A percentile compares a stretch with the other conserved stretches of the same genome.
Conservation (phyloP, 2,797 vertebrate species). For the Neostethus bicornis region DNA sequence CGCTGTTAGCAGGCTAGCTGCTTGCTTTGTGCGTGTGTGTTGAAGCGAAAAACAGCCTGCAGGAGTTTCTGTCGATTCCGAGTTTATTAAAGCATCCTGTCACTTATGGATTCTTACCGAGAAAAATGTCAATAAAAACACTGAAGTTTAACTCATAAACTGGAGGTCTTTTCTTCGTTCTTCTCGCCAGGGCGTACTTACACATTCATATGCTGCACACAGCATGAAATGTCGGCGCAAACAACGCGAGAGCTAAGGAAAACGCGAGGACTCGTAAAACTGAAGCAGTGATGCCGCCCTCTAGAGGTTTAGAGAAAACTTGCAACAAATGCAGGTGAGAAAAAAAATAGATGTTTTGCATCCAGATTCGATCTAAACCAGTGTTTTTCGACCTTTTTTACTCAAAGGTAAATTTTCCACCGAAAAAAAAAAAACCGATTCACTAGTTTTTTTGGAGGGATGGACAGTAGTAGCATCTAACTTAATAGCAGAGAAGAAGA, state of each 20-base stretch:
- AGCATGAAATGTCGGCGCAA: conserved; percentile 71
- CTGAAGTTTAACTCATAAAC: conserved; percentile 60
- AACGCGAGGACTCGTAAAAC: conserved; percentile 40
- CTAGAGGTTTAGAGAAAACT: too few species aligned
- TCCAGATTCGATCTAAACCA: too few species aligned
- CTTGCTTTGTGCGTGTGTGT: conserved; percentile 34
- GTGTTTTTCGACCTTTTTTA: too few species aligned
- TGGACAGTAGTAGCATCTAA: too few species aligned
- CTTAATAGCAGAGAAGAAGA: too few species aligned
- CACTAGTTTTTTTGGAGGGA: too few species aligned
- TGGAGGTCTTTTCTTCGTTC: conserved; percentile 31
- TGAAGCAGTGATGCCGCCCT: neutral
- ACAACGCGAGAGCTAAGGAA: conserved; percentile 46
- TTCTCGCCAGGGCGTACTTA: conserved; percentile 13
- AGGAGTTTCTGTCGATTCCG: conserved; percentile 29
- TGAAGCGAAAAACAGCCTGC: conserved; percentile 30
- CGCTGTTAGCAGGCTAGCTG: conserved; percentile 55
- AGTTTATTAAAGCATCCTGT: conserved; percentile 30
- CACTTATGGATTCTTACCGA: conserved; percentile 75
- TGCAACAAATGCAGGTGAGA: too few species aligned
- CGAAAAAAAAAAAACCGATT: too few species aligned
- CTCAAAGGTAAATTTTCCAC: too few species aligned
- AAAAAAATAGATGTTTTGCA: too few species aligned
- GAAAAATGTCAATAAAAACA: conserved; percentile 71
- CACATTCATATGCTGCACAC: too few species aligned